Conservation (phyloP, 2,888 invertebrate species). For the Troglohyphantes excavatus region DNA sequence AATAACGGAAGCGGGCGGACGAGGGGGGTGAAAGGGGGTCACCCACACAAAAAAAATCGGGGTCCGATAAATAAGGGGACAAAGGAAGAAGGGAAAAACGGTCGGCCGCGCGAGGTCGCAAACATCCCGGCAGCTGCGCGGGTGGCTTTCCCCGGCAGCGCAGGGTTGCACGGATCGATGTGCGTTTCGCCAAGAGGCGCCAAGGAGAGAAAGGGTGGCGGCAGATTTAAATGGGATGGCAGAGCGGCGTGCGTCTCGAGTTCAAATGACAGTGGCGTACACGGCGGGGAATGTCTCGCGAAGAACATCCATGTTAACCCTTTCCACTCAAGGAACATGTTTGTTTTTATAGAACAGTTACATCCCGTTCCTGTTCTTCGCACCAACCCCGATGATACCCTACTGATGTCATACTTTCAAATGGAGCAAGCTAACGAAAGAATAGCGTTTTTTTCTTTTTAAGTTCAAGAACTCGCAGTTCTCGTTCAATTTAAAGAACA, state of each 20-base stretch:
- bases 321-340: no score
- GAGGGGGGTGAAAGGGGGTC: conserved; percentile 35
- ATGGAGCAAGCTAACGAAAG: no score
- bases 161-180: conserved; percentile 14
- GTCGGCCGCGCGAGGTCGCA: conserved; percentile 57
- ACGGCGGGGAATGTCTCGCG: background rate
- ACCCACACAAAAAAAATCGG: background rate
- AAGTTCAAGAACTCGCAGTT: no score
- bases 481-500: no score
- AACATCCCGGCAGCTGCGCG: conserved; percentile 55
- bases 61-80: conserved; percentile 56
- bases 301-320: no score
- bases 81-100: conserved; percentile 35
- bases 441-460: no score
- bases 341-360: no score
- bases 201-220: conserved; percentile 25
- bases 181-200: conserved; percentile 51
- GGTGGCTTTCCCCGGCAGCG: background rate
- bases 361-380: no score
- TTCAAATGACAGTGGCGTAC: background rate
- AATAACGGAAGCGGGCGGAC: conserved; percentile 64
- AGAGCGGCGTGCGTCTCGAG: background rate
- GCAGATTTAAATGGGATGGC: conserved; percentile 5
- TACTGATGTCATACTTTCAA: no score
- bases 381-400: no score